These are phyloP conservation scores for Tichodroma muraria DNA, from an alignment of 2,113 vertebrate species.

Conservation along the genomic window DNA sequence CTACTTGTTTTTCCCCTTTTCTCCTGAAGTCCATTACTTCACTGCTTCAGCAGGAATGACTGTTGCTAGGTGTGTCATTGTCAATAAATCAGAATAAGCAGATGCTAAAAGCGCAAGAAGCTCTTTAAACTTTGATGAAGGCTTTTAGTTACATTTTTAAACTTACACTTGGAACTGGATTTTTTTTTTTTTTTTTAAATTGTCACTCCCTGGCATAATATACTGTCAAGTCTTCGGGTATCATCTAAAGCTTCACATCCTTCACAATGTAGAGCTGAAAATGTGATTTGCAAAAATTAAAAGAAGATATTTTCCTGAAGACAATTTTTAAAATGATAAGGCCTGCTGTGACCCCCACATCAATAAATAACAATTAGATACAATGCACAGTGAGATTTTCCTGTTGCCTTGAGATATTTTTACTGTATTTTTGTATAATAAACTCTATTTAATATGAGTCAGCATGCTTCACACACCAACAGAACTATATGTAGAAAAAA, in stretches of 20 bases:
- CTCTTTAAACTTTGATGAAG: slow-evolving; percentile 88
- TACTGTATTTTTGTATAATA: not conserved
- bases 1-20: slow-evolving; percentile 49
- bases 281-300: slow-evolving; percentile 33
- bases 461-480: not conserved
- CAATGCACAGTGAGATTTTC: not conserved
- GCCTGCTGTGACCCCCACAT: not conserved
- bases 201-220: slow-evolving; percentile 70
- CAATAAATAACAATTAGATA: slow-evolving; percentile 35
- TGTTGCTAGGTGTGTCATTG: slow-evolving; percentile 78
- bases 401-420: not conserved
- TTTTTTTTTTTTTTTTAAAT: slow-evolving; percentile 56
- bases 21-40: slow-evolving; percentile 72
- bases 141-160: slow-evolving; percentile 88
- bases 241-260: slow-evolving; percentile 31
- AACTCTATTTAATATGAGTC: not conserved
- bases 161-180: slow-evolving; percentile 74
- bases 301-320: not conserved
- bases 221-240: slow-evolving; percentile 61
- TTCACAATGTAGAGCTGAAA: slow-evolving; percentile 37
- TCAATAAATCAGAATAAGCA: slow-evolving; percentile 85
- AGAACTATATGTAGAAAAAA: not conserved
- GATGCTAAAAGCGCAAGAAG: slow-evolving; percentile 79
- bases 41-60: slow-evolving; percentile 64
- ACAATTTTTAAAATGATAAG: not conserved